Evolutionary conservation across 2,888 invertebrate species (phyloP).

Genomic region (Drosophila greeni): DNA sequence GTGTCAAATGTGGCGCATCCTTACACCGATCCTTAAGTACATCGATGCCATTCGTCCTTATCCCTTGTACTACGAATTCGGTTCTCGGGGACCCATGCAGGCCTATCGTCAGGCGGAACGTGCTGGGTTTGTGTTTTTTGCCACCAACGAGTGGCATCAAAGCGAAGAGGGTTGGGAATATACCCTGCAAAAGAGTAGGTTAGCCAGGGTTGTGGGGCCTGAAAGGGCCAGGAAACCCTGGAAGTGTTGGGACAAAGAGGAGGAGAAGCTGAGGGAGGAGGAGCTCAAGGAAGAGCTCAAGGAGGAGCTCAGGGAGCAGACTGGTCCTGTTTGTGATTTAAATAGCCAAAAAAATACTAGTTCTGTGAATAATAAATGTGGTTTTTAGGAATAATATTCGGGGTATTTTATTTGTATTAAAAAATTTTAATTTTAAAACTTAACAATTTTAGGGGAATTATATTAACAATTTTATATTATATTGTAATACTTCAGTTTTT

Average conservation of each 20-base stretch:
- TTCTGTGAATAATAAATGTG: neutral
- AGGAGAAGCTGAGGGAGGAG: too few relatives aligned
- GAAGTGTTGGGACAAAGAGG: neutral
- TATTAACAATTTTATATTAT: too few relatives aligned
- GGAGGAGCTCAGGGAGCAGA: too few relatives aligned
- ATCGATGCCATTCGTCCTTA: constrained; percentile 50
- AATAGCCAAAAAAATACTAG: too few relatives aligned
- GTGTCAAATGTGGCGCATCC: constrained; percentile 67
- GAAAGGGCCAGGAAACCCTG: neutral
- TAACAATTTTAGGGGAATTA: too few relatives aligned
- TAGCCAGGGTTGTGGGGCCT: neutral
- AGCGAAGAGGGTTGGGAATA: constrained; percentile 4
- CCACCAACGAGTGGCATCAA: constrained; percentile 52
- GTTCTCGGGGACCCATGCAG: constrained; percentile 51
- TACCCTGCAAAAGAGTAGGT: constrained; percentile 23
- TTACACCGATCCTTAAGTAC: constrained; percentile 40
- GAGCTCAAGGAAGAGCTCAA: too few relatives aligned
- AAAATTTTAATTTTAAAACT: too few relatives aligned
- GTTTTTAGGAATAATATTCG: too few relatives aligned
- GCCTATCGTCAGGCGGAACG: constrained; percentile 55
- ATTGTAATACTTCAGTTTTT: too few relatives aligned
- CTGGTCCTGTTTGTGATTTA: too few relatives aligned
- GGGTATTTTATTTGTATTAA: too few relatives aligned
- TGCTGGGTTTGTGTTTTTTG: constrained; percentile 55
- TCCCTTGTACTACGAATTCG: constrained; percentile 47